Conservation (phyloP, 30 jellyfish, hydroid and myxozoan genomes). For the Aurelia aurita region DNA sequence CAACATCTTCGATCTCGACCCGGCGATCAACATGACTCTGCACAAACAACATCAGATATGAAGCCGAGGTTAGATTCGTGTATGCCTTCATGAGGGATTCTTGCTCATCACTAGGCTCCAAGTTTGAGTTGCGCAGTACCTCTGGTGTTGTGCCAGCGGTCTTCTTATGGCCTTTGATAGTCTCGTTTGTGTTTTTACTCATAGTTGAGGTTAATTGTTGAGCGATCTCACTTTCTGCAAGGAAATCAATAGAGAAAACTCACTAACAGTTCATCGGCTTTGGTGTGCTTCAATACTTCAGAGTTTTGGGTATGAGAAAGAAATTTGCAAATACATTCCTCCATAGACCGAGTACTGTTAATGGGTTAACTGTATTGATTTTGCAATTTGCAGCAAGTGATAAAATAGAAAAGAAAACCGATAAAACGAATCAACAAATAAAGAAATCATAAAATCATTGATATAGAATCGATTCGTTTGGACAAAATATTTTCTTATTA, state of each 20-base stretch:
- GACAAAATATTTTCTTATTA: too few species aligned
- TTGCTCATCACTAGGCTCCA: slow-evolving; percentile 41
- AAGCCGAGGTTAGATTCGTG: slow-evolving; percentile 52
- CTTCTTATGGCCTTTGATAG: slow-evolving; percentile 51
- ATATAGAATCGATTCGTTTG: too few species aligned
- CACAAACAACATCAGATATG: slow-evolving; percentile 75
- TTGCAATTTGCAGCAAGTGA: neutral
- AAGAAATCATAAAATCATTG: too few species aligned
- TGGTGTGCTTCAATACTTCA: neutral
- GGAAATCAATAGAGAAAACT: slow-evolving; percentile 55
- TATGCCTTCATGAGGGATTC: slow-evolving; percentile 62
- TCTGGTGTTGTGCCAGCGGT: slow-evolving; percentile 49
- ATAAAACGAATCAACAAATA: too few species aligned
- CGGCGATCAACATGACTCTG: slow-evolving; percentile 75
- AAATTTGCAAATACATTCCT: neutral
- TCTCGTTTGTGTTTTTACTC: slow-evolving; percentile 16
- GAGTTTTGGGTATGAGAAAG: neutral
- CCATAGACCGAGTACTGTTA: slow-evolving; percentile 63
- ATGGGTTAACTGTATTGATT: slow-evolving; percentile 66
- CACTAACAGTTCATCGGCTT: slow-evolving; percentile 62
- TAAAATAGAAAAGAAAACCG: too few species aligned
- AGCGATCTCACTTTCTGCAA: slow-evolving; percentile 68
- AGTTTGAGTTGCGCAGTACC: slow-evolving; percentile 57
- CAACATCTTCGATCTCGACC: slow-evolving; percentile 82
- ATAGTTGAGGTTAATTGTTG: slow-evolving; percentile 55